Base-by-base conservation (phyloP, 1,140 invertebrate species). In the Paraescarpia echinospica region DNA sequence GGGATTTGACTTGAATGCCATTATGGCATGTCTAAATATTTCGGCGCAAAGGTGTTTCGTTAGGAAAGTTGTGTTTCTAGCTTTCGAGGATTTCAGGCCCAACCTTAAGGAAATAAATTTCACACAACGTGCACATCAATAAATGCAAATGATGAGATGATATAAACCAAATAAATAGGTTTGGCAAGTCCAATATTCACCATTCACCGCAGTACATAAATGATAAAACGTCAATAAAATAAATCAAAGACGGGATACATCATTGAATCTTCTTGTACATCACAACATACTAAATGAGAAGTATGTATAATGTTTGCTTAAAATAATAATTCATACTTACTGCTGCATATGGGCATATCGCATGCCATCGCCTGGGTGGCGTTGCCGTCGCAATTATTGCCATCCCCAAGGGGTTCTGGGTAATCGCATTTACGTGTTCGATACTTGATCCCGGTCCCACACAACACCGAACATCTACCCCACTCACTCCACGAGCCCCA, bases 401-500 rank as follows among this genome's bases (percentile, higher is more conserved):
- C 94, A 33, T 93, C 41, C 31, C 93, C 92, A 18, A 91, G 89
- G 59, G 59, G 59, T 77, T 6, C 27, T 77, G 59, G 59, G 59
- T 77, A 77, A 35, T 92, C 92, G 92, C 95, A 95, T 33, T 91
- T 92, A 34, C 95, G 93, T 33, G 34, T 41, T 34, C 93, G 77
- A 34, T 33, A 12, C 14, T 34, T 91, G 89, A 27, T 94, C 92
- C 93, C 51, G 27, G 94, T 94, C 92, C 95, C 94, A 89, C 94
- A 94, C 8, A 94, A 93, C 18, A 94, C 94, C 35, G 89, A 94
- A 91, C 94, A 94, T 31, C 33, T 8, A 1, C 34, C 34, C 94
- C 94, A 94, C 22, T 91, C 33, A 33, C 33, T 35, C 94, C 94
- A 95, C 22, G 91, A 91, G 22, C 90, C 88, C 93, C 93, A 94